Conservation (phyloP, 2,797 vertebrate species). For the Borostomias antarcticus region DNA sequence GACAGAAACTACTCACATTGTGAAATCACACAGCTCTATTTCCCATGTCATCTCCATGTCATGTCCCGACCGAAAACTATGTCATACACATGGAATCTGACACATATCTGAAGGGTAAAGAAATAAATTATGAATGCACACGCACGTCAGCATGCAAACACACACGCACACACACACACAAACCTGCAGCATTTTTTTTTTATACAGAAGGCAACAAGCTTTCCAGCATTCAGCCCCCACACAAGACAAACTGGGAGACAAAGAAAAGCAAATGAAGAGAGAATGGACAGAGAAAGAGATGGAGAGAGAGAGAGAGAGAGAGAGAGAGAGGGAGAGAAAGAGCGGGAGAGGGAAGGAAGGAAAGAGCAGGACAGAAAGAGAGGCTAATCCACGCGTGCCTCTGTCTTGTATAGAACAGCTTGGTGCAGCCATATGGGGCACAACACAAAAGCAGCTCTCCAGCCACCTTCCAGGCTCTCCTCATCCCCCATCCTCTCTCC, state of each 20-base stretch:
- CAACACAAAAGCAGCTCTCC: constrained; percentile 69
- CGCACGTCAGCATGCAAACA: too few species aligned
- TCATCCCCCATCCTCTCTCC: constrained; percentile 33
- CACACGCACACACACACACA: too few species aligned
- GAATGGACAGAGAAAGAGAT: constrained; percentile 12
- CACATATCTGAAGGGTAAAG: too few species aligned
- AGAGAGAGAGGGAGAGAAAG: constrained; percentile 20
- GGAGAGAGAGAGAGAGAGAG: constrained; percentile 5
- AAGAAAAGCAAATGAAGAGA: constrained; percentile 19
- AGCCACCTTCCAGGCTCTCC: constrained; percentile 57
- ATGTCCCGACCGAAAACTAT: too few species aligned
- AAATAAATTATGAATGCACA: too few species aligned
- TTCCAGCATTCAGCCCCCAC: constrained; percentile 20
- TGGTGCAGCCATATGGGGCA: constrained; percentile 62
- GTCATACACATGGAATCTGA: too few species aligned
- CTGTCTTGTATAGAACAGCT: constrained; percentile 47
- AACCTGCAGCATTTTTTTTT: too few species aligned
- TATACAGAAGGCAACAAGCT: constrained; percentile 26
- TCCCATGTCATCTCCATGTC: too few species aligned
- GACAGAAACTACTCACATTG: too few species aligned
- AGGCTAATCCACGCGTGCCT: constrained; percentile 57
- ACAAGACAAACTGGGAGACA: constrained; percentile 39
- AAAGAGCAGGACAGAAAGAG: constrained; percentile 15
- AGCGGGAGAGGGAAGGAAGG: constrained; percentile 2
- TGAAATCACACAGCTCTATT: too few species aligned